A percentile compares a stretch with the other conserved stretches of the same genome.
These are phyloP conservation scores for Tethya wilhelma DNA, from an alignment of 37 sponge, comb jelly and placozoan genomes.

Conservation along the genomic window DNA sequence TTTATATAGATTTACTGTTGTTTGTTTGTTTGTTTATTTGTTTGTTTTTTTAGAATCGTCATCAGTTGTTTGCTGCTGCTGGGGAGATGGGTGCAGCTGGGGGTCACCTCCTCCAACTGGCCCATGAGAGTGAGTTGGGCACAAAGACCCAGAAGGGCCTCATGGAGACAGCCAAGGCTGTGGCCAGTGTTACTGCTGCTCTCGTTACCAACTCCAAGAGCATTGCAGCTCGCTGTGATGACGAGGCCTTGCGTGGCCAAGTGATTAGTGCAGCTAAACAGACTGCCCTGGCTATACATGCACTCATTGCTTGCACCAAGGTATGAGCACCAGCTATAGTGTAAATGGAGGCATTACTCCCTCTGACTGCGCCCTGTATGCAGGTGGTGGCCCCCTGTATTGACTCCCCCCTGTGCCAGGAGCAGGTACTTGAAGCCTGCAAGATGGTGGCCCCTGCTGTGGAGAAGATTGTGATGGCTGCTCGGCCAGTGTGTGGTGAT, in stretches of 20 bases:
- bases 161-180: constrained; percentile 91
- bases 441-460: constrained; percentile 82
- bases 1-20: background rate
- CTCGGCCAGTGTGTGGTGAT: constrained; percentile 90
- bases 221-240: constrained; percentile 86
- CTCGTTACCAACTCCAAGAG: constrained; percentile 89
- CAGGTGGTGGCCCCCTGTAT: constrained; percentile 77
- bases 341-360: background rate
- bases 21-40: background rate
- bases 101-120: constrained; percentile 68
- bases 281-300: constrained; percentile 89
- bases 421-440: constrained; percentile 89
- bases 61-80: constrained; percentile 72
- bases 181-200: constrained; percentile 88
- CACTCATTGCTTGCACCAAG: constrained; percentile 90
- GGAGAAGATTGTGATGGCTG: constrained; percentile 85
- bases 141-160: constrained; percentile 80
- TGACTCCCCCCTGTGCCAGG: constrained; percentile 86
- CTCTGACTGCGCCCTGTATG: background rate
- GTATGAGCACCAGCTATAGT: constrained; percentile 1
- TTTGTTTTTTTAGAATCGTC: constrained; percentile 50
- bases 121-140: constrained; percentile 82
- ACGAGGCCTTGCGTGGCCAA: constrained; percentile 78
- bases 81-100: constrained; percentile 85
- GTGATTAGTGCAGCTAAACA: constrained; percentile 84